Percentiles rank a stretch among this genome's conserved stretches.
Evolutionary conservation across 2,113 vertebrate species (phyloP).

Genomic region (Rhagologus leucostigma): DNA sequence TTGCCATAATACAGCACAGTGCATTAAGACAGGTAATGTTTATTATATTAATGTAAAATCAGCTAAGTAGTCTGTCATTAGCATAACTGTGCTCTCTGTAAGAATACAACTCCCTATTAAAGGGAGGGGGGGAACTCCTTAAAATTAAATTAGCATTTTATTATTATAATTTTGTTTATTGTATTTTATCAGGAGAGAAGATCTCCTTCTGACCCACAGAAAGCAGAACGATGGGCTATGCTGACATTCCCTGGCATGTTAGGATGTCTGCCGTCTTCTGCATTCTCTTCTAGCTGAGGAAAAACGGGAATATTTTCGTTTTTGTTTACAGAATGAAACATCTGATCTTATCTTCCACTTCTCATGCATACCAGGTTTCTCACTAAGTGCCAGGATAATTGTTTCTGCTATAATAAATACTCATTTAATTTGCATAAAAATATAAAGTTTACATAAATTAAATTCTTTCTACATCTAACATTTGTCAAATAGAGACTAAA

Average conservation of each 20-base stretch:
- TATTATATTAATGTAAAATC: slow-evolving; percentile 79
- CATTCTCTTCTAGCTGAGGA: slow-evolving; percentile 39
- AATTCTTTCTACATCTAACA: slow-evolving; percentile 68
- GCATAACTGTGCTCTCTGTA: slow-evolving; percentile 73
- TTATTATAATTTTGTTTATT: slow-evolving; percentile 74
- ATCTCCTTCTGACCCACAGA: slow-evolving; percentile 55
- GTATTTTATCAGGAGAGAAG: slow-evolving; percentile 62
- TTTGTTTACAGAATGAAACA: slow-evolving; percentile 71
- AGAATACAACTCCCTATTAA: slow-evolving; percentile 71
- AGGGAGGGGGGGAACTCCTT: slow-evolving; percentile 15
- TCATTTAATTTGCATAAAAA: slow-evolving; percentile 79
- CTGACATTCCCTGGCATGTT: slow-evolving; percentile 62
- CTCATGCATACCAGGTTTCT: slow-evolving; percentile 63
- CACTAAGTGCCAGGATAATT: slow-evolving; percentile 72
- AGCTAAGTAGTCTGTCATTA: slow-evolving; percentile 75
- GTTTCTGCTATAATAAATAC: slow-evolving; percentile 78
- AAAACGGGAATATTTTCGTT: slow-evolving; percentile 45
- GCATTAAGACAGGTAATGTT: slow-evolving; percentile 75
- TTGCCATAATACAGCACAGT: slow-evolving; percentile 58
- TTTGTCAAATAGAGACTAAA: slow-evolving; percentile 69
- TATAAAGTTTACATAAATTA: slow-evolving; percentile 81
- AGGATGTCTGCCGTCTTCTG: slow-evolving; percentile 19
- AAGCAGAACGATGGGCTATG: not conserved
- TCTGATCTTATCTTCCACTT: slow-evolving; percentile 64
- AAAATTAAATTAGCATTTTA: slow-evolving; percentile 79